phyloP scores from a whole-genome alignment of 2,113 vertebrate species.

The Scolopax mira region DNA sequence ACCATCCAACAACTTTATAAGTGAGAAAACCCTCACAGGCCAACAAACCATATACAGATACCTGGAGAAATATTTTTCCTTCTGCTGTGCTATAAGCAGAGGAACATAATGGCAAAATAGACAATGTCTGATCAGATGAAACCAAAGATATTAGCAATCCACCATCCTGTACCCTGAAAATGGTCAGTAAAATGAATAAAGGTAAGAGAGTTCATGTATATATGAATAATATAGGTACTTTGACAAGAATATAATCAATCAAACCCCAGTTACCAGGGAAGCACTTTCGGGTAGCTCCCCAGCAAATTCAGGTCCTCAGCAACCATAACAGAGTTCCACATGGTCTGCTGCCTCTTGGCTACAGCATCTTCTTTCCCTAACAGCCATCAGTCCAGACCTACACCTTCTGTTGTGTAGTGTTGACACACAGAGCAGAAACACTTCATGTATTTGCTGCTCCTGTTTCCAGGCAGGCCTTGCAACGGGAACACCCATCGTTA shows the following conservation, averaged over 20 bases:
- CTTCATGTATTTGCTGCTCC: background rate
- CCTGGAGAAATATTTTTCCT: background rate
- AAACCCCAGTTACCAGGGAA: background rate
- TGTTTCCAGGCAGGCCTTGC: background rate
- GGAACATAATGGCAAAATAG: background rate
- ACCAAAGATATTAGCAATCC: background rate
- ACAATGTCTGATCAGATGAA: background rate
- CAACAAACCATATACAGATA: background rate
- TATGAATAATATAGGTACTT: background rate
- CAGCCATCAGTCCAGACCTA: background rate
- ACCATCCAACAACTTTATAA: background rate
- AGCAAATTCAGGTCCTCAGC: background rate
- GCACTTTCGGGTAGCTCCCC: background rate
- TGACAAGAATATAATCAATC: background rate
- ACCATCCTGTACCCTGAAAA: background rate
- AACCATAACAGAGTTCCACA: background rate
- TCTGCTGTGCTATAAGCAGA: background rate
- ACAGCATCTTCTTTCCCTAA: background rate
- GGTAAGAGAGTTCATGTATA: background rate
- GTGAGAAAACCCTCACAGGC: background rate
- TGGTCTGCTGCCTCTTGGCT: background rate
- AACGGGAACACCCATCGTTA: accelerated
- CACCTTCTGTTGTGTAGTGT: background rate
- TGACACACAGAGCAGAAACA: background rate
- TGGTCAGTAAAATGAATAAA: background rate